phyloP scores from a whole-genome alignment of 2,113 vertebrate species.

The Dasyprocta punctata region DNA sequence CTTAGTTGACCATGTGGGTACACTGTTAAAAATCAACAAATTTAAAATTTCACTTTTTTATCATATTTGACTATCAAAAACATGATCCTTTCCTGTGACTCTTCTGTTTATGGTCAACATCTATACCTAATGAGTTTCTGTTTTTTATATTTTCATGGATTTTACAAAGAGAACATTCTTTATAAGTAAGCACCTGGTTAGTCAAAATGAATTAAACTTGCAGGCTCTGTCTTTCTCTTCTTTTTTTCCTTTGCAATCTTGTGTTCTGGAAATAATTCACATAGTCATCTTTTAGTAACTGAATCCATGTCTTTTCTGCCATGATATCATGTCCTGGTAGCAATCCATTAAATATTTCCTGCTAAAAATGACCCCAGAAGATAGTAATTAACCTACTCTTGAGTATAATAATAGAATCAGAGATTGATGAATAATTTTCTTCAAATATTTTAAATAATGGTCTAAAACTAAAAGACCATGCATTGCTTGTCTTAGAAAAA shows the following conservation, averaged over 20 bases:
- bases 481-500: conserved; percentile 76
- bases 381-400: conserved; percentile 66
- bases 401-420: conserved; percentile 68
- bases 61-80: conserved; percentile 70
- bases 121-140: conserved; percentile 11
- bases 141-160: not conserved
- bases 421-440: conserved; percentile 72
- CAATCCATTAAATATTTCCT: conserved; percentile 65
- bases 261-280: conserved; percentile 76
- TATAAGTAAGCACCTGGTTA: conserved; percentile 71
- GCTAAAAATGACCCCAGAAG: conserved; percentile 69
- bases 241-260: conserved; percentile 62
- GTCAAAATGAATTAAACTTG: conserved; percentile 76
- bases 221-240: not conserved
- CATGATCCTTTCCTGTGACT: conserved; percentile 15
- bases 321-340: conserved; percentile 52
- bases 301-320: conserved; percentile 66
- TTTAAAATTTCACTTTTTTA: not conserved
- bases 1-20: not conserved
- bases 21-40: conserved; percentile 62
- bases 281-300: conserved; percentile 75
- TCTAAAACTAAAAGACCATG: conserved; percentile 66
- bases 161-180: conserved; percentile 73
- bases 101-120: conserved; percentile 22
- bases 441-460: conserved; percentile 70